Conservation (phyloP, 1,140 invertebrate species). For the Megathymus violae region DNA sequence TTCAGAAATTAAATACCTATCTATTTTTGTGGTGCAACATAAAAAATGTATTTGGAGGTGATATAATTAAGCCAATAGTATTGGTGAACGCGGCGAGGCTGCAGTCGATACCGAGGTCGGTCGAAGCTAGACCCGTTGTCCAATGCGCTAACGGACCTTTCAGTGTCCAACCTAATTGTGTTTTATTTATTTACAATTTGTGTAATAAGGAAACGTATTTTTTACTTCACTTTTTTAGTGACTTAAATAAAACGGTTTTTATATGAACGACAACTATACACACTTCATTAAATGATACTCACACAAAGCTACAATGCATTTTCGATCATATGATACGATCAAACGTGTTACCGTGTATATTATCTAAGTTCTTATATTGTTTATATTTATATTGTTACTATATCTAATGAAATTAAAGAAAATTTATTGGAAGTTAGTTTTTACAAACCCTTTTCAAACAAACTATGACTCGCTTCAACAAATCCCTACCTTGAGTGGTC, state of each 20-base stretch:
- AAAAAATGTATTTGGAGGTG: conserved; percentile 71
- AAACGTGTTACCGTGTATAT: too few species aligned
- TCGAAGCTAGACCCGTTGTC: conserved; percentile 49
- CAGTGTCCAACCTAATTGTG: neutral
- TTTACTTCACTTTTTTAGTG: neutral
- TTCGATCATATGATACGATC: too few species aligned
- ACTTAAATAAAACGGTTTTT: neutral
- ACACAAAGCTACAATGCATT: too few species aligned
- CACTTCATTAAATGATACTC: too few species aligned
- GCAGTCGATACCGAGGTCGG: conserved; percentile 55
- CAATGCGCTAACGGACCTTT: conserved; percentile 18
- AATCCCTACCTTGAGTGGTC: too few species aligned
- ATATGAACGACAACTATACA: too few species aligned
- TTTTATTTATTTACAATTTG: neutral
- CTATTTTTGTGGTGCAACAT: conserved; percentile 54
- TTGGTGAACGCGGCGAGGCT: conserved; percentile 70
- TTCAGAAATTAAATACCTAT: conserved; percentile 40
- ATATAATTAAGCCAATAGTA: conserved; percentile 67
- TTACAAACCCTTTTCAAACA: too few species aligned
- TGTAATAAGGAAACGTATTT: neutral
- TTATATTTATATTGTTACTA: too few species aligned
- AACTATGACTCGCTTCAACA: too few species aligned
- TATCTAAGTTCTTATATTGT: too few species aligned
- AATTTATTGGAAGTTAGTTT: too few species aligned
- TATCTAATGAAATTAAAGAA: too few species aligned